phyloP scores from a whole-genome alignment of 2,797 vertebrate species.

The Cyprinella venusta region DNA sequence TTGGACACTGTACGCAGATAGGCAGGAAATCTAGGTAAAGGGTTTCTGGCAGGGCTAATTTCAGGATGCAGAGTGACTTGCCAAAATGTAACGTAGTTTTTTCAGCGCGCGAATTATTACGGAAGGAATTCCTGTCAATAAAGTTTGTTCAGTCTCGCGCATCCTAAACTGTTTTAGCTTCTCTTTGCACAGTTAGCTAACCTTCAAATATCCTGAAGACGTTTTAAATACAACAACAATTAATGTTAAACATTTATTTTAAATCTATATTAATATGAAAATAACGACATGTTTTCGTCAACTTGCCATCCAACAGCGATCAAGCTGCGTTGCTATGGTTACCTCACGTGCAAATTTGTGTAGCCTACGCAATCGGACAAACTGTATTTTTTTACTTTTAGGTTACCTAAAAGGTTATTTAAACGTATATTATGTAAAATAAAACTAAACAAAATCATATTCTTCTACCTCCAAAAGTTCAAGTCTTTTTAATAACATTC shows the following conservation, averaged over 20 bases:
- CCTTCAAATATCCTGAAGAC: not conserved
- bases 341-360: not conserved
- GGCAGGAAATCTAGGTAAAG: slow-evolving; percentile 12
- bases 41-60: slow-evolving; percentile 9
- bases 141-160: not conserved
- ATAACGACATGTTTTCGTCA: not conserved
- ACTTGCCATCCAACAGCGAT: not conserved
- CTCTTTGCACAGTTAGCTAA: not conserved
- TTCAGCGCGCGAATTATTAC: not conserved
- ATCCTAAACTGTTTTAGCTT: not conserved
- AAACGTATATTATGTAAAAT: not conserved
- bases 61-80: not conserved
- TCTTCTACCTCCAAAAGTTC: not conserved
- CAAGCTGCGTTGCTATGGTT: not conserved
- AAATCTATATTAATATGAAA: not conserved
- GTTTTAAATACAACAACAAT: not conserved
- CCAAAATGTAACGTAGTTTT: slow-evolving; percentile 5
- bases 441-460: not conserved
- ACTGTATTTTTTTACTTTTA: not conserved
- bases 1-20: not conserved
- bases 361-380: not conserved
- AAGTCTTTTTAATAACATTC: not conserved
- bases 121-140: not conserved
- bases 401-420: not conserved
- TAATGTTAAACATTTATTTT: not conserved